Evolutionary conservation across 2,113 vertebrate genomes (phyloP).

Genomic region (Zosterops hypoxanthus): DNA sequence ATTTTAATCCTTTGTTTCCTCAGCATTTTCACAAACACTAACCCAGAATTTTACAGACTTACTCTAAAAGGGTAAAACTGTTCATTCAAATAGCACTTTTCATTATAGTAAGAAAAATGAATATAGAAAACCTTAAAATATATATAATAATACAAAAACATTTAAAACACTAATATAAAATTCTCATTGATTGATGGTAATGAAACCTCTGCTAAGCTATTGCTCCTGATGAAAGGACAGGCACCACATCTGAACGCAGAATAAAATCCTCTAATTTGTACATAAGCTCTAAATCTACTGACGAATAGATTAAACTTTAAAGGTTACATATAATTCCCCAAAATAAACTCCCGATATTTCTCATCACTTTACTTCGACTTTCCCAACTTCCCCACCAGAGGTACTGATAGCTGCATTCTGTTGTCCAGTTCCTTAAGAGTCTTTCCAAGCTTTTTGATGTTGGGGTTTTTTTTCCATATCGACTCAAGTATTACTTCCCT

Average conservation of each 20-base stretch:
- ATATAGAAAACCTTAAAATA: not conserved
- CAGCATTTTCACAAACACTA: not conserved
- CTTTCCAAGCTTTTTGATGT: not conserved
- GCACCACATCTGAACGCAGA: not conserved
- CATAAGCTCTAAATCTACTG: not conserved
- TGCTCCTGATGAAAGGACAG: not conserved
- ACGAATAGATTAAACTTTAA: not conserved
- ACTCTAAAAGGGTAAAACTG: not conserved
- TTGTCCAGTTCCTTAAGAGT: not conserved
- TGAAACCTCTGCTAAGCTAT: not conserved
- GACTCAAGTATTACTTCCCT: not conserved
- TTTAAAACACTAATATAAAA: not conserved
- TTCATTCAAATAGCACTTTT: not conserved
- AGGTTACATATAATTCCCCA: not conserved
- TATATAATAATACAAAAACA: not conserved
- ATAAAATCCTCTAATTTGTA: not conserved
- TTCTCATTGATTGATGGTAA: not conserved
- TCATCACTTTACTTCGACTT: not conserved
- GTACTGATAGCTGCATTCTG: not conserved
- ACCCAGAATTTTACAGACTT: not conserved
- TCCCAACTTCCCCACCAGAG: not conserved
- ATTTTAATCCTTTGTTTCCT: not conserved
- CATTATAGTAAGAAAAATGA: not conserved
- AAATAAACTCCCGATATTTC: not conserved
- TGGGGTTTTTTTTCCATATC: fast-evolving